Percentiles rank a stretch among this genome's conserved stretches.
Evolutionary conservation across 2,888 invertebrate genomes (phyloP).

Genomic region (Dendrolimus pini): DNA sequence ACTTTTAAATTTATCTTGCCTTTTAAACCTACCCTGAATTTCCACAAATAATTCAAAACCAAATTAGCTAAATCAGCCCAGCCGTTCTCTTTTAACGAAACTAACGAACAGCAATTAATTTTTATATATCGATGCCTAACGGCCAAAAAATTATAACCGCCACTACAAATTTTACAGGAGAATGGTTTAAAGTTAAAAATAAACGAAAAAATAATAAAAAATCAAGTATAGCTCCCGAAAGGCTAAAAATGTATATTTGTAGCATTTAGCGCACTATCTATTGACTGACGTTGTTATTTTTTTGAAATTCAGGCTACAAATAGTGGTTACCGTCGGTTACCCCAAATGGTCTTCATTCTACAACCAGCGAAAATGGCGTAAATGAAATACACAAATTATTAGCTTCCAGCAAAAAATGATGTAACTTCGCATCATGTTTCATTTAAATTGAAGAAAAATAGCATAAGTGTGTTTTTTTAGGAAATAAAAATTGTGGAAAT

Average conservation of each 20-base stretch:
- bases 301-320: conserved; percentile 1
- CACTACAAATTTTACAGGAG: conserved; percentile 3
- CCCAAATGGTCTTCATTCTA: conserved; percentile 3
- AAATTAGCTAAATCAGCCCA: no score
- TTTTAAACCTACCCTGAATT: no score
- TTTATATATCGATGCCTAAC: not conserved
- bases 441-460: conserved; percentile 2
- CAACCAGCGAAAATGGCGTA: conserved; percentile 4
- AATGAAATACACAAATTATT: conserved; percentile 3
- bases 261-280: not conserved
- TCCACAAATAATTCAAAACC: no score
- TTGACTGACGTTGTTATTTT: conserved; percentile 1
- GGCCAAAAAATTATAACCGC: conserved; percentile 2
- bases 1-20: no score
- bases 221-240: conserved; percentile 3
- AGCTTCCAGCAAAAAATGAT: conserved; percentile 2
- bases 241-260: not conserved
- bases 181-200: conserved; percentile 3
- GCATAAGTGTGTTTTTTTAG: not conserved
- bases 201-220: conserved; percentile 4
- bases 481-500: not conserved
- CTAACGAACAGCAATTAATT: no score
- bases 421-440: conserved; percentile 1
- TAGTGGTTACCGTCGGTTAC: conserved; percentile 4
- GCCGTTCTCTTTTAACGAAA: no score